Evolutionary conservation across 2,113 vertebrate genomes (phyloP).

Genomic region (Irena cyanogastra): DNA sequence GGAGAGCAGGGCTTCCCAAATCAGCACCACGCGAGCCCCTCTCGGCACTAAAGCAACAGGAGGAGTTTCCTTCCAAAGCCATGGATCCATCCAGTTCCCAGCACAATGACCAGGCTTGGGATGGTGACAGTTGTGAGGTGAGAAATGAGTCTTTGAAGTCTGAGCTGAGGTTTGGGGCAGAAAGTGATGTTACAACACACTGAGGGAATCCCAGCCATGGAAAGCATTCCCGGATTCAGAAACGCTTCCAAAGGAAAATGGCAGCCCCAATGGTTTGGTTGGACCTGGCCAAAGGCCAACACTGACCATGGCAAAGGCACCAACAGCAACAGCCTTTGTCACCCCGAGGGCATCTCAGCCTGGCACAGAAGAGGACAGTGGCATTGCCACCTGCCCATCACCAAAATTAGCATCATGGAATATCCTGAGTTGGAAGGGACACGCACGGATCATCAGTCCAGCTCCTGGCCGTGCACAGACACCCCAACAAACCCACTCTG

Average conservation of each 20-base stretch:
- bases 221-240: neutral
- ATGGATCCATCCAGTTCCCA: neutral
- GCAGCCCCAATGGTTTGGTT: accelerated
- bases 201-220: neutral
- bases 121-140: accelerated
- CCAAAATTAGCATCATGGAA: neutral
- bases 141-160: neutral
- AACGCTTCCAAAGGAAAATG: neutral
- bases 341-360: accelerated
- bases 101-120: neutral
- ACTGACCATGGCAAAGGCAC: accelerated
- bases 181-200: neutral
- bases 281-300: accelerated
- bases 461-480: neutral
- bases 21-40: neutral
- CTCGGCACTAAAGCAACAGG: neutral
- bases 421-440: neutral
- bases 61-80: neutral
- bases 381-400: neutral
- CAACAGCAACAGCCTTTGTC: accelerated
- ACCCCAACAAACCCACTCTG: neutral
- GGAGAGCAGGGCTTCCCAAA: neutral
- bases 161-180: neutral
- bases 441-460: neutral
- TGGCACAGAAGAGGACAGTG: neutral